Percentiles rank a stretch among this genome's conserved stretches.
Evolutionary conservation across 2,888 invertebrate genomes (phyloP).

Genomic region (Argyresthia albistria): DNA sequence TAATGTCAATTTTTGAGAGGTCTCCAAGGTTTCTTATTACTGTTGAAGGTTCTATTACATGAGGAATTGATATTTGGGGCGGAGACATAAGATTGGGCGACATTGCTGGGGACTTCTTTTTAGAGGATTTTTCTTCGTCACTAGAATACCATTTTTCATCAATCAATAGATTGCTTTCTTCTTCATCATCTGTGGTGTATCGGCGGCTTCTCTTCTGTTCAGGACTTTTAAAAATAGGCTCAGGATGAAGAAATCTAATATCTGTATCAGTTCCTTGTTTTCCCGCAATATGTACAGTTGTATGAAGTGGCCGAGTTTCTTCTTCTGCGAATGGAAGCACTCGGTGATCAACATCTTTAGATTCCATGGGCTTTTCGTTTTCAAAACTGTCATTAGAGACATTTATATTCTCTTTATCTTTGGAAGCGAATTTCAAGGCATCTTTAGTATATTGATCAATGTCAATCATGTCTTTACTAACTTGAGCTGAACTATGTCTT

Average conservation of each 20-base stretch:
- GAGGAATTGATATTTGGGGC: constrained; percentile 50
- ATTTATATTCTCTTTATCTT: constrained; percentile 63
- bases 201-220: constrained; percentile 52
- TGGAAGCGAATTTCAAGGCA: constrained; percentile 60
- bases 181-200: constrained; percentile 71
- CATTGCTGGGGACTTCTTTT: constrained; percentile 38
- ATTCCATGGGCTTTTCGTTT: constrained; percentile 39
- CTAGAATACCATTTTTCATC: constrained; percentile 86
- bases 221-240: constrained; percentile 55
- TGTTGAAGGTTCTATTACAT: constrained; percentile 60
- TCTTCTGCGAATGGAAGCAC: constrained; percentile 56
- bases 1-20: constrained; percentile 81
- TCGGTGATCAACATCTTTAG: constrained; percentile 64
- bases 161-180: constrained; percentile 70
- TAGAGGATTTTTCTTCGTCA: constrained; percentile 77
- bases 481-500: constrained; percentile 12
- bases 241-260: constrained; percentile 59
- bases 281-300: constrained; percentile 20
- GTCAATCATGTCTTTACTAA: constrained; percentile 57
- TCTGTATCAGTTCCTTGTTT: constrained; percentile 56
- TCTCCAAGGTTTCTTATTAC: constrained; percentile 78
- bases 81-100: constrained; percentile 39
- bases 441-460: constrained; percentile 70
- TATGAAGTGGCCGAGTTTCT: constrained; percentile 25
- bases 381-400: constrained; percentile 51